phyloP scores from a whole-genome alignment of 2,113 vertebrate genomes.

The Okapia johnstoni region DNA sequence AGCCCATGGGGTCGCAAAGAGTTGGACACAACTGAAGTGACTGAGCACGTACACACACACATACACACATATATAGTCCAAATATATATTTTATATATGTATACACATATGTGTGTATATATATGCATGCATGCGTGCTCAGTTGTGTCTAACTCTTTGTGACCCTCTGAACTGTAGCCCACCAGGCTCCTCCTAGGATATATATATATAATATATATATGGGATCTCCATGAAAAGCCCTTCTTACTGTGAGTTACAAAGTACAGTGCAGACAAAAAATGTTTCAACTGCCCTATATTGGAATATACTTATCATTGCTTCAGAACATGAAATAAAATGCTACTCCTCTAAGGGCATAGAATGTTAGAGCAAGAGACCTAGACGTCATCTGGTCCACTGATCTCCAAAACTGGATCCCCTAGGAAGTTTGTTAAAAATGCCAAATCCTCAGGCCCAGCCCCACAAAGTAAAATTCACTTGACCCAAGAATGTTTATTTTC shows the following conservation, averaged over 20 bases:
- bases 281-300: not conserved
- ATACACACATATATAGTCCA: not conserved
- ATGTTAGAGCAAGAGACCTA: not conserved
- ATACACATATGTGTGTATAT: not conserved
- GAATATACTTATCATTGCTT: not conserved
- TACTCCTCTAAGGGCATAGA: not conserved
- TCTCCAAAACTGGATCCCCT: not conserved
- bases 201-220: not conserved
- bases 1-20: not conserved
- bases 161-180: not conserved
- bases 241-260: not conserved
- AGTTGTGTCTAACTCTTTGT: not conserved
- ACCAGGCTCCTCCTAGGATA: not conserved
- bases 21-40: not conserved
- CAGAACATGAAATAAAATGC: not conserved
- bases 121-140: not conserved
- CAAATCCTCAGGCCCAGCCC: not conserved
- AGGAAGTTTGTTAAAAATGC: not conserved
- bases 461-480: not conserved
- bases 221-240: not conserved
- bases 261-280: not conserved
- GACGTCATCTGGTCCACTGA: not conserved
- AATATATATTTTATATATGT: not conserved
- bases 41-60: not conserved
- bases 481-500: not conserved